Conservation (phyloP, 2,797 vertebrate genomes). For the Neosalanx taihuensis region DNA sequence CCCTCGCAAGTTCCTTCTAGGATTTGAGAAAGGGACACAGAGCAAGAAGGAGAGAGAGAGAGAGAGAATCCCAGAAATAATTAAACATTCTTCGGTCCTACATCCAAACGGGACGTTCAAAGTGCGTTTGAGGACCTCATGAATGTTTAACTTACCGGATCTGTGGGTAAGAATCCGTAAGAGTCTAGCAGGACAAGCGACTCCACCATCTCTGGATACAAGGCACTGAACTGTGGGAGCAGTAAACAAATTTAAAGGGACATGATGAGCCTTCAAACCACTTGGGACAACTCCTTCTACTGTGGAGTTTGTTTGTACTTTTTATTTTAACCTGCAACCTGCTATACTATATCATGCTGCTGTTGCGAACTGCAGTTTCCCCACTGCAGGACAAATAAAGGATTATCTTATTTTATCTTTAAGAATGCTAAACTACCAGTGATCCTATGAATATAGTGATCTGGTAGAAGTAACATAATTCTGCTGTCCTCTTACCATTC, state of each 20-base stretch:
- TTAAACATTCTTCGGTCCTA: not conserved
- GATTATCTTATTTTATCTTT: too few species aligned
- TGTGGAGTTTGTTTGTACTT: too few species aligned
- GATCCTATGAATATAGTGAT: not conserved
- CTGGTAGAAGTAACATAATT: not conserved
- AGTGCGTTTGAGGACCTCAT: not conserved
- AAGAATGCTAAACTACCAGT: not conserved
- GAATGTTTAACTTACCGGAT: conserved; percentile 52
- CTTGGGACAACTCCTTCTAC: not conserved
- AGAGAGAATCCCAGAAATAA: not conserved
- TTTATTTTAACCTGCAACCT: too few species aligned
- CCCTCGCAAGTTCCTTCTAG: conserved; percentile 56
- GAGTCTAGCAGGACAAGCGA: conserved; percentile 81
- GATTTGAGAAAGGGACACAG: conserved; percentile 11
- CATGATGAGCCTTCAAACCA: not conserved
- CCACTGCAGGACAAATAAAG: too few species aligned
- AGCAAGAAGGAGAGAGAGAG: conserved; percentile 4
- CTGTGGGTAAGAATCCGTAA: conserved; percentile 70
- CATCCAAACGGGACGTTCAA: not conserved
- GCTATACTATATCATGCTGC: too few species aligned
- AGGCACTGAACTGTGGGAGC: conserved; percentile 74
- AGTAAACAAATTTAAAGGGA: conserved; percentile 17
- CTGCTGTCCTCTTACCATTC: conserved; percentile 64
- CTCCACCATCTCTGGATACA: conserved; percentile 90
- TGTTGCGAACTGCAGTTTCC: too few species aligned